Evolutionary conservation across 1,140 invertebrate genomes (phyloP), one percentile per base, ranked within the genome.

Genomic region (Ceratoteleas bidentatus): DNA sequence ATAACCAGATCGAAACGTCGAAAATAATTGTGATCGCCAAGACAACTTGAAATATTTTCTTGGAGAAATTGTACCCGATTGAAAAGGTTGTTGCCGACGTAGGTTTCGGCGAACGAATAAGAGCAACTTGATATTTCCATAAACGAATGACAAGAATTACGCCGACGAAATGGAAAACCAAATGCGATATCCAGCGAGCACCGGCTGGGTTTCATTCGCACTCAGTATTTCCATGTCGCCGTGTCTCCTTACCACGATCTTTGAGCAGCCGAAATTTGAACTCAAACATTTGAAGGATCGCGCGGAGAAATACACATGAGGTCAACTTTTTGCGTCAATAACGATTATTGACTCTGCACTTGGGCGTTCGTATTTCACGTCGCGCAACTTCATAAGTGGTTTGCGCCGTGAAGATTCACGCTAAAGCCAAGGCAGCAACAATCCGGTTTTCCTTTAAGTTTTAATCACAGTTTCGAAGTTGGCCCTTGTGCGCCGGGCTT

Each of bases 381-480:
- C 78, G 60, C 62, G 69, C 50, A 72, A 81, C 72, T 81, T 81
- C 66, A 76, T 76, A 82, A 82, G 80, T 77, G 58, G 73, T 82
- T 82, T 82, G 52, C 62, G 52, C 62, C 36, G 68, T 69, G 62
- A 77, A 82, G 64, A 61, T 77, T 82, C 80, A 61, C 64, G 50
- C 58, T 72, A 73, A 70, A 83, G 65, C 70, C 65, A 65, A 60
- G 66, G 70, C 61, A 61, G 70, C 73, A 83, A 77, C 81, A 73
- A 82, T 82, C 68, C 64, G 74, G 69, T 86, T 85, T 86, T 82
- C 76, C 81, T 65, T 85, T 77, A 85, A 85, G 81, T 86, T 86
- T 85, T 77, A 85, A 86, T 84, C 81, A 82, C 81, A 85, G 79
- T 86, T 84, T 52, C 58, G 72, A 81, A 80, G 81, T 84, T 84